Base-by-base conservation (phyloP, 2,888 invertebrate species). In the Brenthis ino region DNA sequence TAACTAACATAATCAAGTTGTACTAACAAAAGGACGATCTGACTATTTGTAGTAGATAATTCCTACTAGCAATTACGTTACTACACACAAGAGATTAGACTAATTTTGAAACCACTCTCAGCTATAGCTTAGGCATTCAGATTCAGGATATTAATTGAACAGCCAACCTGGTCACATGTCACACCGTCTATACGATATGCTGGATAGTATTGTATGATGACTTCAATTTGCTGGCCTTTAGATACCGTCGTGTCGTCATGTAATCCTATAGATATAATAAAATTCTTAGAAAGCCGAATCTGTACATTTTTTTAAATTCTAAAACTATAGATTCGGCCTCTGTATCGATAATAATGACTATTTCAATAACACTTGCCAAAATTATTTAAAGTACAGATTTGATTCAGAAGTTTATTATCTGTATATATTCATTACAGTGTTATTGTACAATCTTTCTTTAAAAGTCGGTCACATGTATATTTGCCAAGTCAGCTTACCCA, bases 141-240 rank as follows among this genome's bases (percentile, higher is more conserved):
- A 60, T 60, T 47, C 67, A 58, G 67, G 57, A 67, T 65, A 65
- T 70, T 70, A 71, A 71, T 65, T 69, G 67, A 72, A 69, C 71
- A 75, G 73, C 73, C 71, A 66, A 68, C 74, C 75, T 11, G 20
- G 43, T 68, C 73, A 69, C 56, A 66, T 61, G 55, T 16, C 67
- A 64, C 68, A 64, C 68, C 75, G 67, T 74, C 67, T 61, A 60
- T 43, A 75, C 65, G 72, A 66, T 58, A 66, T 51, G 66, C 28
- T 47, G 48, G 58, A 60, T 43, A 55, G 33, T 14, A 8, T 20
- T n/a, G 12, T 64, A 61, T 55, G 60, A 61, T 55, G 53, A 56
- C 33, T 33, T 43, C 37, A 43, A 43, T 43, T 43, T 43, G 37
- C 37, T 43, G 11, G 37, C 37, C 37, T 43, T 2, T 43, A 43